A percentile compares a stretch with the other conserved stretches of the same genome.
phyloP scores from a whole-genome alignment of 1,140 invertebrate species.

The Pogonus chalceus region DNA sequence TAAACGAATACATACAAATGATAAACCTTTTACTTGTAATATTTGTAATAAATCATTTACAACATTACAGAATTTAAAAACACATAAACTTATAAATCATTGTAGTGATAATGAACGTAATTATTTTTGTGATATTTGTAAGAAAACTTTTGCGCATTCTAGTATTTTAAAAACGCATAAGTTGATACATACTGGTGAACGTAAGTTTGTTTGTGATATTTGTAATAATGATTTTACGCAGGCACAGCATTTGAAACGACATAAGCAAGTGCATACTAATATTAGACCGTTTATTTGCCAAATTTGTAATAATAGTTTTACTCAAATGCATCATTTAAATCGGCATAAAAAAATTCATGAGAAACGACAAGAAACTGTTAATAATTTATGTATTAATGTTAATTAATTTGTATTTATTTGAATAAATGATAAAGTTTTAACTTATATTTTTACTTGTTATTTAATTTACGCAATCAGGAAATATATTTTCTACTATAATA shows the following conservation, averaged over 20 bases:
- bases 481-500: no score
- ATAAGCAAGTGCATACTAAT: slow-evolving; percentile 43
- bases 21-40: neutral
- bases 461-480: no score
- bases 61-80: neutral
- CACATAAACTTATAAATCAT: slow-evolving; percentile 1
- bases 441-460: no score
- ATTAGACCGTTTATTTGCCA: slow-evolving; percentile 39
- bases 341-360: slow-evolving; percentile 21
- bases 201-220: neutral
- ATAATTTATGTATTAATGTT: no score
- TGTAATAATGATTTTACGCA: neutral
- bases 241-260: slow-evolving; percentile 38
- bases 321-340: slow-evolving; percentile 19
- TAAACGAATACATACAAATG: neutral
- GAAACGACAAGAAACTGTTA: no score
- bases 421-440: no score
- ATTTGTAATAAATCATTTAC: neutral
- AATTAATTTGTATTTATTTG: no score
- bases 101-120: slow-evolving; percentile 40
- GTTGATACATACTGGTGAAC: neutral
- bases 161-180: neutral
- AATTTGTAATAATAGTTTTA: slow-evolving; percentile 19
- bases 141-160: neutral
- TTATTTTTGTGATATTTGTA: neutral